Conservation (phyloP, 2,888 invertebrate genomes). For the Galerucella calmariensis region DNA sequence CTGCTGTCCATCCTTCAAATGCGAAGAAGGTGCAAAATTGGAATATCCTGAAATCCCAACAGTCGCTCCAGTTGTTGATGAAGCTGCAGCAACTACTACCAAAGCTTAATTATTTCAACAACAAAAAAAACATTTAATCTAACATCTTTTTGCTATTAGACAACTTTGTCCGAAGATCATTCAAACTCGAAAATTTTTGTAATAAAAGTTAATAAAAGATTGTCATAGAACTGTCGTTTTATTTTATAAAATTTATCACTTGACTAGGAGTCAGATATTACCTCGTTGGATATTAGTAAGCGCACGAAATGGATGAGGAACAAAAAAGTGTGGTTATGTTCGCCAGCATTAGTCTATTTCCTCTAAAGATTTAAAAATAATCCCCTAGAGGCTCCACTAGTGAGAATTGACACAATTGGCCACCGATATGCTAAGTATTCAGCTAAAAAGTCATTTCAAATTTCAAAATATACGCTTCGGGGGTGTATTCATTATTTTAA, state of each 20-base stretch:
- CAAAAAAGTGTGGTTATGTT: too few species aligned
- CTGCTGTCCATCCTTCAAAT: constrained; percentile 87
- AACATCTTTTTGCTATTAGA: not conserved
- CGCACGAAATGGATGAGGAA: too few species aligned
- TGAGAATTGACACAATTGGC: too few species aligned
- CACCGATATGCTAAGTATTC: too few species aligned
- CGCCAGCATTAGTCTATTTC: too few species aligned
- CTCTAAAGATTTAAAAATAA: too few species aligned
- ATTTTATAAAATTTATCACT: not conserved
- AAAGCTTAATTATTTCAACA: constrained; percentile 62
- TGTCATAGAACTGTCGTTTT: not conserved
- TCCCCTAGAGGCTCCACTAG: too few species aligned
- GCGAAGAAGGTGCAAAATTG: constrained; percentile 85
- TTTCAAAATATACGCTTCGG: too few species aligned
- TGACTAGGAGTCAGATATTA: too few species aligned
- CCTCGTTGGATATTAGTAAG: too few species aligned
- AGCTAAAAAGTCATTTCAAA: too few species aligned
- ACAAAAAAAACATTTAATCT: constrained; percentile 51
- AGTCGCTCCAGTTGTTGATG: constrained; percentile 62
- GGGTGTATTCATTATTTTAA: too few species aligned
- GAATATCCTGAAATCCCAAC: constrained; percentile 86
- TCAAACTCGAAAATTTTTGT: not conserved
- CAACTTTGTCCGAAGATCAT: not conserved
- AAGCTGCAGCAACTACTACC: constrained; percentile 46
- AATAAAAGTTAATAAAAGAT: constrained; percentile 8